Base-by-base conservation (phyloP, 2,113 vertebrate species). In the Datnioides undecimradiatus region DNA sequence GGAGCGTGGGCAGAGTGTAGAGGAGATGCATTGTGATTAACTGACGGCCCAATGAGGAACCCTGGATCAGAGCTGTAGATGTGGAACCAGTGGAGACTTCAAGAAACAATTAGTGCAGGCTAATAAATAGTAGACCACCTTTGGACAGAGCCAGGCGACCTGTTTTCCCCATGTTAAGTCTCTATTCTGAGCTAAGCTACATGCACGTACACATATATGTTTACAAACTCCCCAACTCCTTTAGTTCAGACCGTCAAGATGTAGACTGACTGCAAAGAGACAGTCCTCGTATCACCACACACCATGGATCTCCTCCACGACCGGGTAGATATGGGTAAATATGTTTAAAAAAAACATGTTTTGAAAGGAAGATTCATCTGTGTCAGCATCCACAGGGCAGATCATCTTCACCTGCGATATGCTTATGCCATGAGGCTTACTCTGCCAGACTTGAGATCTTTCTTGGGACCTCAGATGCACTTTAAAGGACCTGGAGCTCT, bases 1-100 rank as follows among this genome's bases (percentile, higher is more conserved):
- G 65, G 78, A 84, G 80, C 33, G 69, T 78, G 85, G 38, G 60
- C 49, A 58, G 14, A 25, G 19, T 40, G 54, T 80, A 54, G 63
- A 85, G 76, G 68, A 69, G 75, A 76, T 60, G 8, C 68, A 66
- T 49, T 51, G 69, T 85, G 94, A 92, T 90, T 90, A 88, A 88
- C 13, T 51, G 58, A 43, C 88, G 76, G 72, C 36, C 31, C 43
- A 90, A 93, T 90, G 92, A 36, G 65, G 36, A 60, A 51, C 5
- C 38, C 5, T 12, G 58, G 11, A 84, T 43, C 4, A 16, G 13
- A 48, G 8, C 10, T 41, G 21, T 7, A 19, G 36, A 38, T 38
- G 13, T 12, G 2, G 46, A 51, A 51, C 23, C 48, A 51, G 48
- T 51, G 23, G 12, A 51, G 23, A 51, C 25, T 13, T 52, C 25